A percentile compares a stretch with the other conserved stretches of the same genome.
These are phyloP conservation scores for Dynastes hyllus DNA, from an alignment of 2,888 invertebrate genomes.

Conservation along the genomic window DNA sequence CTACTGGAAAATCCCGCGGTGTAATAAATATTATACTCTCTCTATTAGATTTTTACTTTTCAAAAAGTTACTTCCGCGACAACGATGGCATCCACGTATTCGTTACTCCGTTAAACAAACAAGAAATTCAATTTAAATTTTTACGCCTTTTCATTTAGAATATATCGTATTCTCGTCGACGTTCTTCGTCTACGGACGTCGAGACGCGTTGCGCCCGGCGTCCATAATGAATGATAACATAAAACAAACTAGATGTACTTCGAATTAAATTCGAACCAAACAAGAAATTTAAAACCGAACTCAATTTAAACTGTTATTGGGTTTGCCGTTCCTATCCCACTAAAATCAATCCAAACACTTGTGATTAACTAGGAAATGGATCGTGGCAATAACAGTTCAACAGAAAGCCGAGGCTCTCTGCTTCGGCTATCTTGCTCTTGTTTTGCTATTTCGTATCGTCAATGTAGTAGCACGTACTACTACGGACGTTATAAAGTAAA, in stretches of 20 bases:
- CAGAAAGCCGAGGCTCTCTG: constrained; percentile 50
- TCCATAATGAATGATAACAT: constrained; percentile 53
- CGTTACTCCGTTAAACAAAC: constrained; percentile 48
- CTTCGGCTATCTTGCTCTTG: constrained; percentile 49
- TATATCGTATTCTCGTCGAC: constrained; percentile 33
- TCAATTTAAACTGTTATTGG: constrained; percentile 58
- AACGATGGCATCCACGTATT: neutral
- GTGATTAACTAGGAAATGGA: constrained; percentile 59
- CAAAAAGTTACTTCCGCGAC: constrained; percentile 15
- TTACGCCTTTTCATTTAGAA: constrained; percentile 50
- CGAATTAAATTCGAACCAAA: constrained; percentile 57
- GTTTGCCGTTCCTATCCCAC: constrained; percentile 56
- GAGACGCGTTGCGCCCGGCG: constrained; percentile 22
- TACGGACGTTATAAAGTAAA: neutral
- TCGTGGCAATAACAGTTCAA: constrained; percentile 57
- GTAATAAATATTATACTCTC: neutral
- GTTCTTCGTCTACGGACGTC: constrained; percentile 26
- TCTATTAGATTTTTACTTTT: neutral
- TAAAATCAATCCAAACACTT: constrained; percentile 59
- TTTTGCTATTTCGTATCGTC: constrained; percentile 45
- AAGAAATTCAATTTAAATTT: constrained; percentile 52
- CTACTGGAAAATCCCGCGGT: too few relatives aligned
- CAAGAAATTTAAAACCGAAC: constrained; percentile 58
- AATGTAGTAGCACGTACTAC: neutral
- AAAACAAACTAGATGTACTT: constrained; percentile 52